Evolutionary conservation across 37 sponge, comb jelly and placozoan genomes (phyloP).

Genomic region (Aplysina aerophoba): DNA sequence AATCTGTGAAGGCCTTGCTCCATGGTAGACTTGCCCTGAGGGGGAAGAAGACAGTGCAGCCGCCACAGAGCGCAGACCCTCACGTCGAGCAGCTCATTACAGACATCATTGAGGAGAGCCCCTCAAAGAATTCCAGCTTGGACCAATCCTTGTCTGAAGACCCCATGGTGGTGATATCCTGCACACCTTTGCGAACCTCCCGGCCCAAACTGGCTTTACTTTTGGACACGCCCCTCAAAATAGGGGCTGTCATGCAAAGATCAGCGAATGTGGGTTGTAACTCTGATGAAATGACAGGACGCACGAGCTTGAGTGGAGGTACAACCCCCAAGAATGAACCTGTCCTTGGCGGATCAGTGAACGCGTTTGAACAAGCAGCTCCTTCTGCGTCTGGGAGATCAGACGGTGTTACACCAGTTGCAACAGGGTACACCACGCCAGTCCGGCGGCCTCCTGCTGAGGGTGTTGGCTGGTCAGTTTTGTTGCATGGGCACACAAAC

Average conservation of each 20-base stretch:
- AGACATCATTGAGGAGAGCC: constrained; percentile 18
- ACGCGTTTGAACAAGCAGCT: no score
- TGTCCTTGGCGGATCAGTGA: not conserved
- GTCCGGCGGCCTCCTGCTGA: not conserved
- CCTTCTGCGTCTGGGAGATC: no score
- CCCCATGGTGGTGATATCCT: not conserved
- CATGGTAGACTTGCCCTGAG: constrained; percentile 5
- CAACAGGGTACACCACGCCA: not conserved
- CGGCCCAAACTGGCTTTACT: not conserved
- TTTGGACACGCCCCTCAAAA: constrained; percentile 6
- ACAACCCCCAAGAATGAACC: not conserved
- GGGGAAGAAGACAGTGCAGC: not conserved
- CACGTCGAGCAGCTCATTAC: not conserved
- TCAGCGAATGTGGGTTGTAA: no score
- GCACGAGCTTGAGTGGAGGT: not conserved
- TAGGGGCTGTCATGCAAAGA: not conserved
- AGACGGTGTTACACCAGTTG: no score
- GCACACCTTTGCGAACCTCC: not conserved
- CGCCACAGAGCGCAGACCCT: not conserved
- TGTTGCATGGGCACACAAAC: not conserved
- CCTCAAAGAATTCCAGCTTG: not conserved
- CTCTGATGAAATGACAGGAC: not conserved
- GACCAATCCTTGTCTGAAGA: not conserved
- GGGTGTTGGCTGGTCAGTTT: not conserved
- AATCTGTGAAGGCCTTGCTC: not conserved